Evolutionary conservation across 2,888 invertebrate genomes (phyloP), one percentile per base, ranked within the genome.

Genomic region (Sinohyriopsis cumingii): DNA sequence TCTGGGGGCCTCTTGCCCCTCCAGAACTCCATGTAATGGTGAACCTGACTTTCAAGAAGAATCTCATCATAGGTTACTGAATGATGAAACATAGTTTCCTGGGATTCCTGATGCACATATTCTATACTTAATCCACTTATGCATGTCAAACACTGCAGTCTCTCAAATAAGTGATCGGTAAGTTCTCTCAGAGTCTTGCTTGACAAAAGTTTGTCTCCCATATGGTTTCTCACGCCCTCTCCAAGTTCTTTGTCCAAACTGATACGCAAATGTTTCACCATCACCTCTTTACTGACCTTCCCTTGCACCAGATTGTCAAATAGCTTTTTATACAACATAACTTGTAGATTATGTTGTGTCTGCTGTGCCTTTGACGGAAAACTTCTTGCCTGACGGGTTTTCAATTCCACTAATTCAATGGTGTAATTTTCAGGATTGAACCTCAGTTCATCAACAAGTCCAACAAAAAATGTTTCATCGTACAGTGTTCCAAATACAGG

Each of bases 401-500:
- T 89, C 55, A 88, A 76, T 70, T 89, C 88, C 5, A 76, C 71
- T 57, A 89, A 72, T 63, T 83, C 82, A 61, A 88, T 71, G 15
- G 78, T 74, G 68, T 85, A 86, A 1, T 71, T 73, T n/a, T 82
- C 80, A n/a, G 82, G 81, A 66, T 89, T 85, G 75, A 86, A 88
- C 19, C 81, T 71, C 3, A 89, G 79, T 72, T 89, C 88, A 73
- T 89, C 89, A 45, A 88, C 85, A 22, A 88, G 71, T 1, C 89
- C 89, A 55, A 85, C 83, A 59, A 88, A 66, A 63, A 88, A 85
- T 19, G 85, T 74, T 57, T 82, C 86, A 22, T 77, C 79, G 71
- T 85, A 88, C 22, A 87, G 87, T 22, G 82, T 74, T 1, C 89
- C 89, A 79, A 89, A 89, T 55, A 89, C 82, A 0, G 88, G 88